Evolutionary conservation across 2,888 invertebrate genomes (phyloP).

Genomic region (Synergus itoensis): DNA sequence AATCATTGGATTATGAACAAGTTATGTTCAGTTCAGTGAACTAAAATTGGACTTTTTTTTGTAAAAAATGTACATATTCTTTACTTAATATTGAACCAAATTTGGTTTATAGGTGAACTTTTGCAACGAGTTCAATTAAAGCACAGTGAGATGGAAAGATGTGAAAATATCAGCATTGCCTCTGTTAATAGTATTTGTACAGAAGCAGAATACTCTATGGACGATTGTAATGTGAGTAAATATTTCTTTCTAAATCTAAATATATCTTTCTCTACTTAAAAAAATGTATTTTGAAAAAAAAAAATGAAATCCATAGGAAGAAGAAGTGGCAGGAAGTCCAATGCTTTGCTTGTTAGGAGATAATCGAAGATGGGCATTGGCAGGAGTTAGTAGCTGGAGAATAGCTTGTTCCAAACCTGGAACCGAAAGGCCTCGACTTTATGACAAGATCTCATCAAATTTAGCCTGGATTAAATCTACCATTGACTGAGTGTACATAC

Average conservation of each 20-base stretch:
- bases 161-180: conserved; percentile 91
- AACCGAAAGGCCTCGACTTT: conserved; percentile 88
- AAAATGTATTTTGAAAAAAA: too few relatives aligned
- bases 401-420: conserved; percentile 91
- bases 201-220: conserved; percentile 87
- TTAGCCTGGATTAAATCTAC: conserved; percentile 92
- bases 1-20: not conserved
- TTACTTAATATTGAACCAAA: not conserved
- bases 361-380: conserved; percentile 87
- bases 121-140: conserved; percentile 89
- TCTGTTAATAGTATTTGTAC: conserved; percentile 91
- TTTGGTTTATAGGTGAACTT: conserved; percentile 80
- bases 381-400: conserved; percentile 91
- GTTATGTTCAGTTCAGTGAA: not conserved
- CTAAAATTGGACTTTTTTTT: not conserved
- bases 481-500: conserved; percentile 78
- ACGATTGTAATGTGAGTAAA: conserved; percentile 89
- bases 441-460: conserved; percentile 90
- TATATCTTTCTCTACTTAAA: too few relatives aligned
- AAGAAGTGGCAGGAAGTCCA: conserved; percentile 93
- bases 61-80: not conserved
- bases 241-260: not conserved
- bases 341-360: conserved; percentile 88
- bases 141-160: conserved; percentile 88
- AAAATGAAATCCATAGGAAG: conserved; percentile 81